phyloP scores from a whole-genome alignment of 2,797 vertebrate species.

The Acanthurus leucopareius region DNA sequence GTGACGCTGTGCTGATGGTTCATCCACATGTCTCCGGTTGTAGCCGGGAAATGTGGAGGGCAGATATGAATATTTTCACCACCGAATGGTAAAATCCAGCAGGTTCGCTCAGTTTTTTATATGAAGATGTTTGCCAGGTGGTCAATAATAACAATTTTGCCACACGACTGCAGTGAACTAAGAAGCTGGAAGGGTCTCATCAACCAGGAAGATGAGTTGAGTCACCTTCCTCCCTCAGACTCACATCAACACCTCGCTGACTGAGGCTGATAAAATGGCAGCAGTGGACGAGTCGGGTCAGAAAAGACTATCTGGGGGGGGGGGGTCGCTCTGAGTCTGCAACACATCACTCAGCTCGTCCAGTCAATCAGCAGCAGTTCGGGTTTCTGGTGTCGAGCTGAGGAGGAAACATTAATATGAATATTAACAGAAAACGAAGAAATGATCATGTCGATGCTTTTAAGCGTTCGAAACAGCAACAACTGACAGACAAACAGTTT shows the following conservation, averaged over 20 bases:
- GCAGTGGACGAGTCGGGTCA: conserved; percentile 42
- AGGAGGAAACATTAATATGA: conserved; percentile 4
- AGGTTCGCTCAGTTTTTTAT: background rate
- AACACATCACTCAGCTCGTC: conserved; percentile 54
- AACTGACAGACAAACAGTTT: no score
- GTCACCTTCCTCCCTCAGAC: conserved; percentile 41
- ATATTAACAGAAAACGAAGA: background rate
- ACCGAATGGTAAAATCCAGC: background rate
- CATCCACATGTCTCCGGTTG: no score
- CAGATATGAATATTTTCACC: background rate
- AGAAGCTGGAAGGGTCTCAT: conserved; percentile 42
- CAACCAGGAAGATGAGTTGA: conserved; percentile 46
- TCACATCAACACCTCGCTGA: conserved; percentile 67
- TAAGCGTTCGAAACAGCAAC: no score
- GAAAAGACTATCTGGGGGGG: conserved; percentile 38
- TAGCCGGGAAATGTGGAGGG: background rate
- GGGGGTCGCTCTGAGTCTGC: conserved; percentile 52
- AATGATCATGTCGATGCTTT: no score
- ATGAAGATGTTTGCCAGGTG: conserved; percentile 6
- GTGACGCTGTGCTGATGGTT: no score
- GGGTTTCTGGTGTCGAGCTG: background rate
- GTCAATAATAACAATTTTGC: conserved; percentile 27
- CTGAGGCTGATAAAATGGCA: conserved; percentile 61
- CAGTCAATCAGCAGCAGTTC: conserved; percentile 29
- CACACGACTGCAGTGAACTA: conserved; percentile 9